phyloP scores from a whole-genome alignment of 2,113 vertebrate species.

The Perognathus longimembris region DNA sequence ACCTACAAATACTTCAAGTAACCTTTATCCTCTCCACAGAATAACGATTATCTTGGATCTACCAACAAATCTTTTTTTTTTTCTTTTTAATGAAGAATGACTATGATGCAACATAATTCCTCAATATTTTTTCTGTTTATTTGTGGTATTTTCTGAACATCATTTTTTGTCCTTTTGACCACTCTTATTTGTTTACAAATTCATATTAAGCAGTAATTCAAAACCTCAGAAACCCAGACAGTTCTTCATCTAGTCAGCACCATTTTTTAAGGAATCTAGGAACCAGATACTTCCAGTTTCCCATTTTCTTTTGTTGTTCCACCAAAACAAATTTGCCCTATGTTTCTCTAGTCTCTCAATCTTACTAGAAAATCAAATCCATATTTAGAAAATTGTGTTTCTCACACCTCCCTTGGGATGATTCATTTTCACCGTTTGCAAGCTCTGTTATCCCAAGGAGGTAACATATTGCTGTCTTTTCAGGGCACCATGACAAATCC shows the following conservation, averaged over 20 bases:
- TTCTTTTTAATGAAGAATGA: constrained; percentile 2
- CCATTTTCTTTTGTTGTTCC: neutral
- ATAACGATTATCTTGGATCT: neutral
- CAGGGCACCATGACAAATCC: neutral
- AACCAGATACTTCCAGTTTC: neutral
- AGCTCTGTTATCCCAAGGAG: neutral
- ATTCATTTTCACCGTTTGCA: neutral
- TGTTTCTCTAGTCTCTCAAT: neutral
- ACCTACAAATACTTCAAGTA: neutral
- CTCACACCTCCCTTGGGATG: neutral
- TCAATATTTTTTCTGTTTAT: constrained; percentile 10
- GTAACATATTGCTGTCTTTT: neutral
- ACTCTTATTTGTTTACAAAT: constrained; percentile 8
- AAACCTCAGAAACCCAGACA: neutral
- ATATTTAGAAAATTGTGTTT: neutral
- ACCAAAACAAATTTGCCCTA: neutral
- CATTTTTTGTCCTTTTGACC: neutral
- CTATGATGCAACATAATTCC: neutral
- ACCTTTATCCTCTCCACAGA: neutral
- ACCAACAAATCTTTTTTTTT: neutral
- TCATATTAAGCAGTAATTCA: constrained; percentile 28
- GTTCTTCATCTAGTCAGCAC: neutral
- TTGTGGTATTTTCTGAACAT: neutral
- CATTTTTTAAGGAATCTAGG: constrained; percentile 17
- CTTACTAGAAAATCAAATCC: neutral